Evolutionary conservation across 2,888 invertebrate species (phyloP).

Genomic region (Ernsta delagoae): DNA sequence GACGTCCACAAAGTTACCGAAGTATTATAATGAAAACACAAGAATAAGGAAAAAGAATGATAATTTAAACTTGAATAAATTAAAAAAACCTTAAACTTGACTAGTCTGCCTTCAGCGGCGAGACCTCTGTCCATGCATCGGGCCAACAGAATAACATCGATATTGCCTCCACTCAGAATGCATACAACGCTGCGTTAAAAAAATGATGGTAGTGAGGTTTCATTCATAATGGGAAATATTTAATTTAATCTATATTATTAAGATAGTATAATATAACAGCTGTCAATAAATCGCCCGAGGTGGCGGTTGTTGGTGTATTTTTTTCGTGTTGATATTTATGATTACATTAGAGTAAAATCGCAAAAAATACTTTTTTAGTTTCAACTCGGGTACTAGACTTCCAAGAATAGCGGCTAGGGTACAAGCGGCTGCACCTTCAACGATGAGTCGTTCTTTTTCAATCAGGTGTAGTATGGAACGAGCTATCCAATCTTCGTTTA

Average conservation of each 20-base stretch:
- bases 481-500: conserved; percentile 93
- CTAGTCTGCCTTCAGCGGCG: conserved; percentile 92
- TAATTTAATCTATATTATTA: too few relatives aligned
- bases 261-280: too few relatives aligned
- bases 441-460: conserved; percentile 93
- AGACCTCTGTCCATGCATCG: conserved; percentile 94
- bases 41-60: too few relatives aligned
- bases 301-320: too few relatives aligned
- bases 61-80: too few relatives aligned
- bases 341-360: too few relatives aligned
- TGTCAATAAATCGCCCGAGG: too few relatives aligned
- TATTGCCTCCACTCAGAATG: conserved; percentile 94
- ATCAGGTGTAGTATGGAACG: conserved; percentile 90
- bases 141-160: conserved; percentile 92
- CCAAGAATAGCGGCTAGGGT: conserved; percentile 92
- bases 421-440: conserved; percentile 95
- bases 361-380: conserved; percentile 93
- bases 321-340: too few relatives aligned
- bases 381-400: conserved; percentile 91
- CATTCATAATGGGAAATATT: too few relatives aligned
- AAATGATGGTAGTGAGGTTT: too few relatives aligned
- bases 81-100: conserved; percentile 67
- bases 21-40: too few relatives aligned
- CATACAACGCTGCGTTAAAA: conserved; percentile 90
- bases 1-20: too few relatives aligned